A percentile compares a stretch with the other conserved stretches of the same genome.
phyloP scores from a whole-genome alignment of 1,140 invertebrate species.

The Bombus cullumanus region DNA sequence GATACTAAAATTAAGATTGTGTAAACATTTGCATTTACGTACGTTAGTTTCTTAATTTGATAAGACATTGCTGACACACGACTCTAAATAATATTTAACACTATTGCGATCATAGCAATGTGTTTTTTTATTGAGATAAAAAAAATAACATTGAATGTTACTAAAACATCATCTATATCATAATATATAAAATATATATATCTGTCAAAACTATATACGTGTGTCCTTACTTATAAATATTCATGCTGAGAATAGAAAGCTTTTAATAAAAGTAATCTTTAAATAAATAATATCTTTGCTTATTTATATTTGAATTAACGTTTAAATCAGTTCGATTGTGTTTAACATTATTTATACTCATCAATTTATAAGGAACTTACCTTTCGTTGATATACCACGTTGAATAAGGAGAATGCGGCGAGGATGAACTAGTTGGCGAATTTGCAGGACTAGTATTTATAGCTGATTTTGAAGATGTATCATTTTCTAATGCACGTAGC shows the following conservation, averaged over 20 bases:
- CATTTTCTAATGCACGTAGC: conserved; percentile 38
- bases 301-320: neutral
- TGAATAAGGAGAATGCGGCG: neutral
- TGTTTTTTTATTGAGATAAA: neutral
- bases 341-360: neutral
- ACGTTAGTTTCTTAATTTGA: neutral
- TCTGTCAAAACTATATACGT: no score
- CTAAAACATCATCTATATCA: neutral
- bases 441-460: neutral
- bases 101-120: neutral
- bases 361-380: conserved; percentile 47
- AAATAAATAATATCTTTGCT: neutral
- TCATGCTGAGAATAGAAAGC: neutral
- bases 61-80: neutral
- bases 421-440: conserved; percentile 26
- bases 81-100: neutral
- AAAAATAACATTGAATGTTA: neutral
- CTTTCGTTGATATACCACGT: conserved; percentile 38
- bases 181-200: neutral
- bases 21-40: neutral
- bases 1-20: neutral
- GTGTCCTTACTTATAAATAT: neutral
- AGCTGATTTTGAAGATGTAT: conserved; percentile 21
- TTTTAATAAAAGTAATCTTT: neutral
- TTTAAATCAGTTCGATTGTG: neutral